Evolutionary conservation across 1,140 invertebrate genomes (phyloP).

Genomic region (Rhyzopertha dominica): DNA sequence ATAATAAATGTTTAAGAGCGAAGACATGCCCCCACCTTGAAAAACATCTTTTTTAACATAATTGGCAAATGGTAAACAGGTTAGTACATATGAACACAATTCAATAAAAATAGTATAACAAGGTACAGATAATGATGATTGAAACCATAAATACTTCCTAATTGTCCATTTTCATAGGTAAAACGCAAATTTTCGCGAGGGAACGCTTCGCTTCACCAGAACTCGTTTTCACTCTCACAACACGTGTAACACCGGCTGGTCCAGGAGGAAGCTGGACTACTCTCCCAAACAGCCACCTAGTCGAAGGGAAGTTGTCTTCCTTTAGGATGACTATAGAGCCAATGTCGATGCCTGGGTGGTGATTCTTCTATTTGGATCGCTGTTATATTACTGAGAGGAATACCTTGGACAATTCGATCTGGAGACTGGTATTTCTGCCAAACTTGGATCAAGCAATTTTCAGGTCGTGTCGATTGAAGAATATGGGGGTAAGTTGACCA

Average conservation of each 20-base stretch:
- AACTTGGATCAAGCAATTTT: slow-evolving; percentile 29
- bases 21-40: no score
- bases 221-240: slow-evolving; percentile 17
- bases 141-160: slow-evolving; percentile 11
- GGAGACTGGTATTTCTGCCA: no score
- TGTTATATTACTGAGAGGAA: slow-evolving; percentile 29
- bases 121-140: no score
- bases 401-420: slow-evolving; percentile 25
- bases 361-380: slow-evolving; percentile 25
- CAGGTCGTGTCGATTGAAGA: slow-evolving; percentile 21
- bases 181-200: slow-evolving; percentile 8
- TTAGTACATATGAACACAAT: no score
- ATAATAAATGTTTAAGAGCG: no score
- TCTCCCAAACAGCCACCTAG: slow-evolving; percentile 37
- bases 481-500: slow-evolving; percentile 8
- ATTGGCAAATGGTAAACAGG: no score
- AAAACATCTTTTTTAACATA: no score
- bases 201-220: slow-evolving; percentile 10
- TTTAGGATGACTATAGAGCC: slow-evolving; percentile 29
- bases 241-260: slow-evolving; percentile 20
- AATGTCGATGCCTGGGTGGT: neutral
- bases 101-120: no score
- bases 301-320: slow-evolving; percentile 26
- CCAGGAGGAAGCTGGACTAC: slow-evolving; percentile 38
- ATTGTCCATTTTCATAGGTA: slow-evolving; percentile 16